Conservation (phyloP, 2,113 vertebrate species). For the Cebus imitator region DNA sequence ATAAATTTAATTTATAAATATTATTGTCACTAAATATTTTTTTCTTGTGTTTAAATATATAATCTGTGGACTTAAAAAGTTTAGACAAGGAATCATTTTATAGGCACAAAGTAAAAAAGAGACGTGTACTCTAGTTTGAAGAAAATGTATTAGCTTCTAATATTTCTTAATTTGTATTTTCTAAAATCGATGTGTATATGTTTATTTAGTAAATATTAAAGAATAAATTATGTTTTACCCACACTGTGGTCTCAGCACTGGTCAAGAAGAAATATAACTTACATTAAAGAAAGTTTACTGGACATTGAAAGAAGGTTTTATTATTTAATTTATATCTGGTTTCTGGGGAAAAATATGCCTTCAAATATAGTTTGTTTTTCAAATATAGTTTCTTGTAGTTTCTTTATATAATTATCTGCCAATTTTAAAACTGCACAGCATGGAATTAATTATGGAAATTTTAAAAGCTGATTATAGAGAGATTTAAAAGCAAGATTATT, state of each 20-base stretch:
- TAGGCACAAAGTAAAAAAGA: not conserved
- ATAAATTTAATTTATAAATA: not conserved
- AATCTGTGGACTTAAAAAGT: not conserved
- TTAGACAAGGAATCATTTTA: not conserved
- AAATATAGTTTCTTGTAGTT: slow-evolving; percentile 52
- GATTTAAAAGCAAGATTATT: slow-evolving; percentile 69
- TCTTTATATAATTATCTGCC: slow-evolving; percentile 80
- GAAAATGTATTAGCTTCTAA: not conserved
- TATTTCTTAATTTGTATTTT: not conserved
- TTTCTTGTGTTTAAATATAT: not conserved
- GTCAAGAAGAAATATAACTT: not conserved
- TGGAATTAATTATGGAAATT: slow-evolving; percentile 81
- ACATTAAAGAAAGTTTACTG: not conserved
- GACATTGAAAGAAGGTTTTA: not conserved
- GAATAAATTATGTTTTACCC: not conserved
- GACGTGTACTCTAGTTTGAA: not conserved
- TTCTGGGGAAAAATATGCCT: slow-evolving; percentile 73
- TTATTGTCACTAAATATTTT: not conserved
- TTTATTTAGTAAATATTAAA: not conserved
- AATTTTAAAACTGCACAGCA: slow-evolving; percentile 72
- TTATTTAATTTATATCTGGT: slow-evolving; percentile 40
- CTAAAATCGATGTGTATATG: not conserved
- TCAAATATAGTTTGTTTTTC: slow-evolving; percentile 72
- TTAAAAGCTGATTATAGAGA: slow-evolving; percentile 77
- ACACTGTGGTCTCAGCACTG: not conserved